Evolutionary conservation across 2,888 invertebrate species (phyloP), one percentile per base, ranked within the genome.

Genomic region (Drosophila ezoana): DNA sequence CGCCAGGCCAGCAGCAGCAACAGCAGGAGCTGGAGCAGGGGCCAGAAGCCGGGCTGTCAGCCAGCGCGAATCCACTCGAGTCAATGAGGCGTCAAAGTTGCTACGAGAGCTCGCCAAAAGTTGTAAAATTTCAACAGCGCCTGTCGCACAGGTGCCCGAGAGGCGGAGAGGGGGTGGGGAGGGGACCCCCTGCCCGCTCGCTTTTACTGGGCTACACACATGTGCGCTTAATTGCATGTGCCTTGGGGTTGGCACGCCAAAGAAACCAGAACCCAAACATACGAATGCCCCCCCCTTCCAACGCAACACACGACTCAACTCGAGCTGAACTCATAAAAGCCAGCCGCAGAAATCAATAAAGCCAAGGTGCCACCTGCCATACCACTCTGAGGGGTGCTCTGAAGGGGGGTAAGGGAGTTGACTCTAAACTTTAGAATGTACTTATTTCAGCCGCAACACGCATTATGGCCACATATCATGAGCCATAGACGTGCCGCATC

Each of bases 311-410:
- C 28, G 38, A 58, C 61, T 53, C 67, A 59, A 67, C 64, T 47
- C 51, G 28, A 54, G 69, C 61, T 54, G 54, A 59, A 72, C 74
- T 88, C 88, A 89, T 88, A 89, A 88, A 86, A 86, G 86, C 81
- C 89, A 87, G 80, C 89, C 86, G 80, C 83, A 88, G 84, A 82
- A 85, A 87, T 87, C 90, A 90, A 89, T 89, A 89, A 89, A 90
- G 79, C 70, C 90, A 87, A 90, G 88, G 90, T 89, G 90, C 88
- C 86, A 84, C 75, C 81, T 68, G 40, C 28, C 28, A 28, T 28
- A 28, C 28, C 28, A 28, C 28, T 28, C 8, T 28, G 49, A 56
- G 40, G 53, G 38, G n/a, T 32, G 49, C 4, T 13, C 2, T 10
- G 10, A 9, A 3, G 32, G 8, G 49, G 6, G 28, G 3, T 9